Base-by-base conservation (phyloP, 2,797 vertebrate species). In the Lophotriccus pileatus region DNA sequence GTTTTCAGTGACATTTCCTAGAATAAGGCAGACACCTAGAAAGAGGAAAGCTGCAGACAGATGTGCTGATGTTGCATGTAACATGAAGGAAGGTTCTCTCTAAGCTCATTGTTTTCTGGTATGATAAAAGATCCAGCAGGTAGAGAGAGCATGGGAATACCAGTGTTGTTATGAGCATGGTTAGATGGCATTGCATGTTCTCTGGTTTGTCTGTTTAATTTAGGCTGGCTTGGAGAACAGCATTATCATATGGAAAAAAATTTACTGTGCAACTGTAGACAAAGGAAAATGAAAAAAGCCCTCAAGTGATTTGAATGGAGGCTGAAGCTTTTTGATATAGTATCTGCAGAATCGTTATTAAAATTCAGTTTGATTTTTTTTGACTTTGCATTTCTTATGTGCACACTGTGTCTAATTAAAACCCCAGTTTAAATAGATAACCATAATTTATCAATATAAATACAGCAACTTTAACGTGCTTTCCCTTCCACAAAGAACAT, bases 1-100 rank as follows among this genome's bases (percentile, higher is more conserved):
- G 52, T 90, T 90, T 92, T 62, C 52, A 22, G 24, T 10, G 18
- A 22, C 7, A 1, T 49, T 84, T 75, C 18, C 36, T 23, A 30
- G 60, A 80, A 16, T 34, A 27, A 70, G 34, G 32, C 17, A 37
- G 23, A 6, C 1, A 0, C 0, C 0, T 15, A 47, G 83, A 82
- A 73, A 52, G 34, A 63, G n/a, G 27, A 50, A 55, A 41, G n/a
- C 21, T 77, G 34, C 0, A 0, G 58, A 76, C 19, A 69, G 64
- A 50, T 24, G 43, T 56, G 60, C 52, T 85, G 37, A 41, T 72
- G n/a, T 73, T 87, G 52, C 1, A 0, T 0, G 2, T 84, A 62
- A 76, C 1, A 0, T 30, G 44, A 63, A 59, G 44, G 39, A 67
- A 14, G 22, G 8, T 64, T 79, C 47, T 73, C 36, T 50, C 32